phyloP scores from a whole-genome alignment of 2,888 invertebrate species.

The Agonopterix heracliana region DNA sequence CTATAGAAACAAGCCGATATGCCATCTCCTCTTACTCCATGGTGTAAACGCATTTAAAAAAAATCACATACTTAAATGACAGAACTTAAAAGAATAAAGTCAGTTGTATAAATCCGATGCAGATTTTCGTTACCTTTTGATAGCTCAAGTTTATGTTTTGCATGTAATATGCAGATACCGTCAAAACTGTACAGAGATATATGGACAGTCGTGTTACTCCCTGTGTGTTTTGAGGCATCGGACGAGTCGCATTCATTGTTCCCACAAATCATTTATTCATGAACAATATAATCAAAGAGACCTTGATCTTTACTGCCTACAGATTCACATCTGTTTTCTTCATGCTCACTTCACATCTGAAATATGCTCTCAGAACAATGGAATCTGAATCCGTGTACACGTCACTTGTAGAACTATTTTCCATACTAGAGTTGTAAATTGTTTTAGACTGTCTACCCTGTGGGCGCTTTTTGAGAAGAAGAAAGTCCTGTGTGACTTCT shows the following conservation, averaged over 20 bases:
- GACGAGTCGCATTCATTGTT: slow-evolving; percentile 1
- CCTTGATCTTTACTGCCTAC: slow-evolving; percentile 32
- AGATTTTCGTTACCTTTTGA: too few relatives aligned
- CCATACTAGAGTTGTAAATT: slow-evolving; percentile 34
- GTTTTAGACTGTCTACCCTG: slow-evolving; percentile 29
- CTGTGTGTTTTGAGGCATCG: too few relatives aligned
- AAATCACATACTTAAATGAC: too few relatives aligned
- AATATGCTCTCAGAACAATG: slow-evolving; percentile 36
- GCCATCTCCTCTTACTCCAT: too few relatives aligned
- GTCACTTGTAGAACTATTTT: slow-evolving; percentile 38
- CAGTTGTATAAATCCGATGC: too few relatives aligned
- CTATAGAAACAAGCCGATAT: too few relatives aligned
- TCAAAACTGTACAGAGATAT: too few relatives aligned
- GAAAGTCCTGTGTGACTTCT: not conserved
- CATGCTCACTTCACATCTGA: slow-evolving; percentile 13
- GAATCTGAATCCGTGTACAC: slow-evolving; percentile 31
- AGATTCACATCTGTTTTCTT: slow-evolving; percentile 36
- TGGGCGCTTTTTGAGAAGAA: slow-evolving; percentile 21
- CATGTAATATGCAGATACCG: too few relatives aligned
- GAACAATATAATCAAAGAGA: slow-evolving; percentile 26
- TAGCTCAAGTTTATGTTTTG: too few relatives aligned
- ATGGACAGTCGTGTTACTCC: too few relatives aligned
- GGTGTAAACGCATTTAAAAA: too few relatives aligned
- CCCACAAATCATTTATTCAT: slow-evolving; percentile 22
- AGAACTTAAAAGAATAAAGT: too few relatives aligned